Conservation (phyloP, 92 coral and sea anemone species). For the Siderastrea siderea region DNA sequence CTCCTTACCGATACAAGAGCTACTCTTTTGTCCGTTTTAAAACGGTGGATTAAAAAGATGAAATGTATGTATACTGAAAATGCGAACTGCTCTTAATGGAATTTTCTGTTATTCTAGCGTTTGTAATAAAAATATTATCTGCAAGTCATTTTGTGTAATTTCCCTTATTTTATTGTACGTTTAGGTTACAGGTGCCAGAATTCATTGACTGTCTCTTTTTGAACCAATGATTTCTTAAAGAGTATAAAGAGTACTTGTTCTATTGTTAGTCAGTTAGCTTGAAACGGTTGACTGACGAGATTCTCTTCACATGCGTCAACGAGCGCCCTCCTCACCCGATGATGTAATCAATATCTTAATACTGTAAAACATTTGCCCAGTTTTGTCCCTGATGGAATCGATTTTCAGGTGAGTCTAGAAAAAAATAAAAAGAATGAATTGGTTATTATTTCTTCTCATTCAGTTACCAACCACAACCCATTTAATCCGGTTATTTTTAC, state of each 20-base stretch:
- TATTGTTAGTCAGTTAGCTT: neutral
- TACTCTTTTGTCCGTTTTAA: too few relatives aligned
- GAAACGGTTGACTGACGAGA: neutral
- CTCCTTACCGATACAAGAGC: too few relatives aligned
- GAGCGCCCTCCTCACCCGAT: neutral
- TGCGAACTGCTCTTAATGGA: too few relatives aligned
- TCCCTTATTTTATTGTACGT: neutral
- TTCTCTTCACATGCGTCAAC: neutral
- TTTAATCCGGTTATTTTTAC: neutral
- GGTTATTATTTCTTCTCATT: neutral
- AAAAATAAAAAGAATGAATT: neutral
- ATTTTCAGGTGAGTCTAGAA: neutral
- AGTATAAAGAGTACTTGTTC: neutral
- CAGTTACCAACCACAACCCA: neutral
- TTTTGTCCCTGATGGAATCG: neutral
- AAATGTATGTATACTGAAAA: too few relatives aligned
- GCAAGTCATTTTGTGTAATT: neutral
- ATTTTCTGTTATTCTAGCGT: neutral
- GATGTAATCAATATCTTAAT: neutral
- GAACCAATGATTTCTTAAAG: neutral
- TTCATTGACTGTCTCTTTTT: neutral
- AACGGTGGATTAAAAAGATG: too few relatives aligned
- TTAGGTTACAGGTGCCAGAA: neutral
- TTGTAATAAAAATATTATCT: neutral
- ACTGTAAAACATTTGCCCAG: neutral